These are phyloP conservation scores for Aspidiotus rigidus DNA, from an alignment of 2,888 invertebrate species.

Conservation along the genomic window DNA sequence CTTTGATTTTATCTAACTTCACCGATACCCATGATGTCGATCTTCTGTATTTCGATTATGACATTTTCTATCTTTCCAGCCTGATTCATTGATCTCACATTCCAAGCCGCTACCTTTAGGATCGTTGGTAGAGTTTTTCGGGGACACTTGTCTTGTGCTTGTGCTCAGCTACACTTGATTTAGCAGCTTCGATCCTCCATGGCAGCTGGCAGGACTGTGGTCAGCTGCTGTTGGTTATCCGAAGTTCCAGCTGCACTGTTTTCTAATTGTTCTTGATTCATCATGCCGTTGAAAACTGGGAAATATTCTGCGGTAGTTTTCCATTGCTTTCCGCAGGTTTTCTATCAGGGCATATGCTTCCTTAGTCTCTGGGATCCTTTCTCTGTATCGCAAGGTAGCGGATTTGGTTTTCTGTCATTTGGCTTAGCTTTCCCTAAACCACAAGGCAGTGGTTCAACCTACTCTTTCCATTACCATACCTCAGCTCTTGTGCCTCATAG, in stretches of 20 bases:
- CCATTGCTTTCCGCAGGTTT: not conserved
- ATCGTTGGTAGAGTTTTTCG: too few species aligned
- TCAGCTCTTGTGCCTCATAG: too few species aligned
- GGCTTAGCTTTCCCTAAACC: too few species aligned
- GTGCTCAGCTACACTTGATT: not conserved
- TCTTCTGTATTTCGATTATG: not conserved
- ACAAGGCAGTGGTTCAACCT: too few species aligned
- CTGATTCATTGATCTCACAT: not conserved
- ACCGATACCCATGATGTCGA: not conserved
- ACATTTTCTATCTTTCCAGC: not conserved
- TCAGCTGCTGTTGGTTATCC: not conserved
- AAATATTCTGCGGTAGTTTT: not conserved
- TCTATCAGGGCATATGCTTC: too few species aligned
- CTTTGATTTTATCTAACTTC: not conserved
- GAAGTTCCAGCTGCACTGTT: not conserved
- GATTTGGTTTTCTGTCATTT: too few species aligned
- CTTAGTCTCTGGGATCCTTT: too few species aligned
- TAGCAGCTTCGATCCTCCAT: not conserved
- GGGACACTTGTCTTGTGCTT: too few species aligned
- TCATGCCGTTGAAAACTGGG: not conserved
- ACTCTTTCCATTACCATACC: too few species aligned
- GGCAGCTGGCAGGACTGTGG: not conserved
- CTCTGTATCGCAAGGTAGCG: too few species aligned
- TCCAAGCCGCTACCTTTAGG: not conserved
- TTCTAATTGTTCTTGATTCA: not conserved